These are phyloP conservation scores for Dendroctonus ponderosae DNA, from an alignment of 1,140 invertebrate genomes.

Conservation along the genomic window DNA sequence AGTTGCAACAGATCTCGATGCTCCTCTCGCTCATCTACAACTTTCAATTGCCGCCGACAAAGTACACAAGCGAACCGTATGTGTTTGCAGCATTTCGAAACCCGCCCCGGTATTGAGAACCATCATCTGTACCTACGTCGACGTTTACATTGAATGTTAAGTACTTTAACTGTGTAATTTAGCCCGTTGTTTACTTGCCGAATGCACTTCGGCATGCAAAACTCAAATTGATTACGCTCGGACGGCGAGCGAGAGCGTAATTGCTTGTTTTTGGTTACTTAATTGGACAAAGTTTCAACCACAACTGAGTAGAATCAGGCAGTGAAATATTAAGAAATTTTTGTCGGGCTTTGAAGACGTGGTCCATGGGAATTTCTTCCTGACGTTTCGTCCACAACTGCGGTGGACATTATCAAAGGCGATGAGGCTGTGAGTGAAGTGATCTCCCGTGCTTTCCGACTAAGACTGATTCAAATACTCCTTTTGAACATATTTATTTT, in stretches of 20 bases:
- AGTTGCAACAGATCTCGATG: no score
- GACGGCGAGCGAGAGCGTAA: neutral
- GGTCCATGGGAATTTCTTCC: no score
- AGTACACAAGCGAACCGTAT: constrained; percentile 15
- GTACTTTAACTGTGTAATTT: constrained; percentile 23
- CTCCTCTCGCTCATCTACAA: no score
- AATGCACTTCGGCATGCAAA: constrained; percentile 21
- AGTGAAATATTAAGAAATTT: no score
- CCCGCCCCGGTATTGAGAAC: constrained; percentile 7
- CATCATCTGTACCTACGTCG: constrained; percentile 23
- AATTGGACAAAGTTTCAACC: neutral
- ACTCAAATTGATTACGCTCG: constrained; percentile 23
- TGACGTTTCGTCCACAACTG: no score
- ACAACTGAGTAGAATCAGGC: no score
- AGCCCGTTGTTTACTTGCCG: constrained; percentile 16
- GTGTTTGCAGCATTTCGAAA: constrained; percentile 18
- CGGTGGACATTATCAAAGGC: no score
- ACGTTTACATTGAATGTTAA: constrained; percentile 26
- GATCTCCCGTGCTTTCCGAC: no score
- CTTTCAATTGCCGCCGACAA: neutral
- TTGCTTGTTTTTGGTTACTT: constrained; percentile 1
- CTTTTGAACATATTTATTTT: no score
- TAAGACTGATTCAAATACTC: no score
- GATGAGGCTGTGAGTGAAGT: no score
- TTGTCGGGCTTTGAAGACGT: no score